phyloP scores from a whole-genome alignment of 2,797 vertebrate genomes.

The Anomalospiza imberbis region DNA sequence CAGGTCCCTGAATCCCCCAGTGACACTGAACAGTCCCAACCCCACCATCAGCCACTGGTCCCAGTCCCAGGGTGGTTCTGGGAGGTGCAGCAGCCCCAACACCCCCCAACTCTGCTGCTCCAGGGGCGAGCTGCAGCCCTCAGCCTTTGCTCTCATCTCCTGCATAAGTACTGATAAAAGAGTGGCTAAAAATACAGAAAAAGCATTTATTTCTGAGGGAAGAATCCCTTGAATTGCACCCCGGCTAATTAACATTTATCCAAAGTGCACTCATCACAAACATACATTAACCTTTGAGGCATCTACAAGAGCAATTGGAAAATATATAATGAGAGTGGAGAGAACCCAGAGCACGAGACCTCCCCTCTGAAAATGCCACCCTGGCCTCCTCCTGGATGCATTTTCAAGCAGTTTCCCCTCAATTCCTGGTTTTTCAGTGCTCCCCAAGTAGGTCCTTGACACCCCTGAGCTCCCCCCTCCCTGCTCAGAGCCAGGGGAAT shows the following conservation, averaged over 20 bases:
- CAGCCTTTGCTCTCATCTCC: not conserved
- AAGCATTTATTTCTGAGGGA: not conserved
- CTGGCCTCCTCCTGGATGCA: not conserved
- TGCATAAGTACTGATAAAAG: not conserved
- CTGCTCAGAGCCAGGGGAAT: fast-evolving
- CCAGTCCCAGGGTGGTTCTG: not conserved
- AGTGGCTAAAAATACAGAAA: conserved; percentile 12
- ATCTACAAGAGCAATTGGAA: conserved; percentile 21
- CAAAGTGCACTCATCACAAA: conserved; percentile 52
- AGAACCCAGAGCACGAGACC: not conserved
- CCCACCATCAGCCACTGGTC: not conserved
- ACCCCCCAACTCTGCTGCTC: not conserved
- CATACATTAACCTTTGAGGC: conserved; percentile 60
- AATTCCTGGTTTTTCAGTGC: not conserved
- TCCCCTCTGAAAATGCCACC: not conserved
- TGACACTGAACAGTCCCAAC: not conserved
- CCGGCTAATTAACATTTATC: conserved; percentile 36
- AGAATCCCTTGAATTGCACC: not conserved
- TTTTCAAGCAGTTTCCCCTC: not conserved
- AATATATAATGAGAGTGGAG: conserved; percentile 11
- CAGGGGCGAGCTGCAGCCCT: not conserved
- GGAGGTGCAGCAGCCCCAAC: not conserved
- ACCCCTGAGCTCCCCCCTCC: not conserved
- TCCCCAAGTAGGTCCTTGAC: not conserved
- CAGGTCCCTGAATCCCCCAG: not conserved